Evolutionary conservation across 1,140 invertebrate species (phyloP).

Genomic region (Ylistrum balloti): DNA sequence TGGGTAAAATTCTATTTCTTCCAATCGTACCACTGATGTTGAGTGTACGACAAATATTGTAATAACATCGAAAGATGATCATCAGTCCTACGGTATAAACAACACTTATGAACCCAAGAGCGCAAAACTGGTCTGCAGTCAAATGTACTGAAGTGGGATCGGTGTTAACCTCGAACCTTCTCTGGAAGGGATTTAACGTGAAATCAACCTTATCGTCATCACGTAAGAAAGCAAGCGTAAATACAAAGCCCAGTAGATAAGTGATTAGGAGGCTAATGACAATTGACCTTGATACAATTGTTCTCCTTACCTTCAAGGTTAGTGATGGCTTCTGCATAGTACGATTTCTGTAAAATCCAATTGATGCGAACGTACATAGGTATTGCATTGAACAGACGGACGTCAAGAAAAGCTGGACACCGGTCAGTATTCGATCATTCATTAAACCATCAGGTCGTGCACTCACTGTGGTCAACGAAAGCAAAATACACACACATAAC

Average conservation of each 20-base stretch:
- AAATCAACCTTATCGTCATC: slow-evolving; percentile 52
- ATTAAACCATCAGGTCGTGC: slow-evolving; percentile 49
- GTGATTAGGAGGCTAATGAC: slow-evolving; percentile 66
- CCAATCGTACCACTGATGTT: slow-evolving; percentile 60
- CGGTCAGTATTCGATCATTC: slow-evolving; percentile 54
- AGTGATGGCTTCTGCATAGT: slow-evolving; percentile 68
- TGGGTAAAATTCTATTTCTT: slow-evolving; percentile 66
- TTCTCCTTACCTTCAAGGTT: slow-evolving; percentile 61
- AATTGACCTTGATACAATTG: slow-evolving; percentile 68
- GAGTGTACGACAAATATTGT: slow-evolving; percentile 69
- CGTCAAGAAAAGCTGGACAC: slow-evolving; percentile 70
- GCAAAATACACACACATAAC: slow-evolving; percentile 67
- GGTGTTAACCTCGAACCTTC: slow-evolving; percentile 43
- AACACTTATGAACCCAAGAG: slow-evolving; percentile 60
- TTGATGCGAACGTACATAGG: slow-evolving; percentile 72
- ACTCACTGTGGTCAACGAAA: slow-evolving; percentile 61
- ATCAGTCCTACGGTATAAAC: slow-evolving; percentile 59
- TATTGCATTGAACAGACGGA: slow-evolving; percentile 71
- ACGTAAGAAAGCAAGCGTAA: slow-evolving; percentile 62
- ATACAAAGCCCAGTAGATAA: slow-evolving; percentile 62
- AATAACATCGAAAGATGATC: slow-evolving; percentile 68
- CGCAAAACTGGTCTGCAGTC: slow-evolving; percentile 53
- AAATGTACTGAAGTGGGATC: neutral
- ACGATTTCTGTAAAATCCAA: slow-evolving; percentile 71
- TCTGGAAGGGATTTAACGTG: slow-evolving; percentile 66